Percentiles rank a stretch among this genome's conserved stretches.
phyloP scores from a whole-genome alignment of 2,113 vertebrate genomes.

The Eudyptes chrysolophus region DNA sequence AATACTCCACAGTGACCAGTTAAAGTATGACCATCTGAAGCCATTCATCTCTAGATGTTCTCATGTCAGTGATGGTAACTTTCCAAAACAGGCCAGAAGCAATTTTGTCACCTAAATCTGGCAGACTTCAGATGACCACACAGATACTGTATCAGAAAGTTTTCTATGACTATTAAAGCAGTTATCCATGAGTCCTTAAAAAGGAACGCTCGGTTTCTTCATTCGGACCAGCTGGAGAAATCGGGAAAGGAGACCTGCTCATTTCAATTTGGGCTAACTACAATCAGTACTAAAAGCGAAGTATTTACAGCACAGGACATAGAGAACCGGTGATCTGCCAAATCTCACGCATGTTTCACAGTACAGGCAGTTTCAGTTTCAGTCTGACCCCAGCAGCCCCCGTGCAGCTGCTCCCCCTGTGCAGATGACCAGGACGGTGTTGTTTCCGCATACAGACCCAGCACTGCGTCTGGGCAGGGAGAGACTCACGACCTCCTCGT shows the following conservation, averaged over 20 bases:
- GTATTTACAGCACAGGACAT: background rate
- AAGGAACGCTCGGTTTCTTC: background rate
- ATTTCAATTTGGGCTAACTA: background rate
- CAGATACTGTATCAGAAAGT: background rate
- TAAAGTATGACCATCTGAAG: background rate
- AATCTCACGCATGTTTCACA: background rate
- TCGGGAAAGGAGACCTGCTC: background rate
- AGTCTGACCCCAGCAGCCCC: background rate
- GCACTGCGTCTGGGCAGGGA: background rate
- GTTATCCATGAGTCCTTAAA: background rate
- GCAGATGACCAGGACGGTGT: background rate
- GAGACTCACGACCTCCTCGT: fast-evolving
- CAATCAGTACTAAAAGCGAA: background rate
- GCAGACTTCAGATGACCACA: background rate
- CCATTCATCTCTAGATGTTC: background rate
- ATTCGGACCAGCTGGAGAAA: background rate
- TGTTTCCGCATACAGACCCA: fast-evolving
- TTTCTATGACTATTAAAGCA: background rate
- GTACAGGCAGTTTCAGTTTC: background rate
- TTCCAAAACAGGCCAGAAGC: background rate
- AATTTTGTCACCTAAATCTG: background rate
- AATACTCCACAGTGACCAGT: background rate
- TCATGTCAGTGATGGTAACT: background rate
- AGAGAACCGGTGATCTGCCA: background rate
- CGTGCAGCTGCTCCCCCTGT: fast-evolving